Conservation (phyloP, 2,888 invertebrate species). For the Chaetogeoica ovagalla region DNA sequence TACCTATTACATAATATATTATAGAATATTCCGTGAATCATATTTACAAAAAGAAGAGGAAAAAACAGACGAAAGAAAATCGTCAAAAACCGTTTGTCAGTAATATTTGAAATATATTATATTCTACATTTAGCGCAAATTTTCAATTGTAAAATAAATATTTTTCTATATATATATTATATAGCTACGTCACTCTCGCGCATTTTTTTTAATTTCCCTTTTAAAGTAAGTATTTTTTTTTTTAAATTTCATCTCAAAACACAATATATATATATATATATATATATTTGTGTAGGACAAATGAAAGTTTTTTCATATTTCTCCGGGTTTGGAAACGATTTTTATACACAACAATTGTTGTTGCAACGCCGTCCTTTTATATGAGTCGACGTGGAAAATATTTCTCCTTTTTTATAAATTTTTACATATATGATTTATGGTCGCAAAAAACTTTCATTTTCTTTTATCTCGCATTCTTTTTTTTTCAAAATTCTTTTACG, state of each 20-base stretch:
- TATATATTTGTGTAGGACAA: neutral
- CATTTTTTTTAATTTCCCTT: neutral
- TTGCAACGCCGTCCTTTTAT: neutral
- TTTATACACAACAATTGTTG: conserved; percentile 22
- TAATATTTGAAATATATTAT: no score
- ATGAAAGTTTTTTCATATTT: conserved; percentile 20
- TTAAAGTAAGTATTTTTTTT: neutral
- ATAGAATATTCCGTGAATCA: no score
- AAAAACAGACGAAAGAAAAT: no score
- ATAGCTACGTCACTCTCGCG: no score
- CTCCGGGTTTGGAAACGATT: conserved; percentile 15
- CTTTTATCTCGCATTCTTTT: conserved; percentile 23
- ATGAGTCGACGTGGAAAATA: neutral
- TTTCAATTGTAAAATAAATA: no score
- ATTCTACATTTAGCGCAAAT: no score
- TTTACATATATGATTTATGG: conserved; percentile 39
- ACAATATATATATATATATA: neutral
- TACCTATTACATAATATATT: no score
- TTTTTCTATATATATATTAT: no score
- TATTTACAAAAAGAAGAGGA: no score
- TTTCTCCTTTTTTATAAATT: conserved; percentile 12
- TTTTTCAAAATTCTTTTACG: conserved; percentile 24
- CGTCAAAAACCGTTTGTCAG: no score
- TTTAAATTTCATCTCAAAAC: neutral
- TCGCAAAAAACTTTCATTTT: conserved; percentile 32